Evolutionary conservation across 2,888 invertebrate genomes (phyloP), one percentile per base, ranked within the genome.

Genomic region (Drosophila nr. medialis): DNA sequence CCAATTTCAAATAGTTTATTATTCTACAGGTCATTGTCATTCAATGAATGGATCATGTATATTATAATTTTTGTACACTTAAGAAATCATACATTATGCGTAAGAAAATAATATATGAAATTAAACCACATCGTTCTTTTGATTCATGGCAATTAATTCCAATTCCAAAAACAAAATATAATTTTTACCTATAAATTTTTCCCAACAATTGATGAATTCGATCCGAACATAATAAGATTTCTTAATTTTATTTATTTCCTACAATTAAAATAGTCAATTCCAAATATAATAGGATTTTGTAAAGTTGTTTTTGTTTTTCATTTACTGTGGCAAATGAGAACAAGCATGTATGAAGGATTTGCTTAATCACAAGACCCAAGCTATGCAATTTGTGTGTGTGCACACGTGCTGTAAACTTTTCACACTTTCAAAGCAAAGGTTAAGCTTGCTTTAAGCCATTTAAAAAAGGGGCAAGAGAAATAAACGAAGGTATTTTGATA

Each of bases 401-500:
- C 29, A n/a, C n/a, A 48, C 53, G 76, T 83, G 71, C 45, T 60
- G 62, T 30, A 61, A 81, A 83, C 71, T 83, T 83, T 29, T 15
- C 45, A 42, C 66, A 72, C 49, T 64, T 71, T 60, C 50, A 54
- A 62, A 59, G 49, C 32, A 30, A 83, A 85, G 72, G 72, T 84
- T 80, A 71, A 75, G 72, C 67, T 60, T 48, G 64, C 59, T 30
- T 29, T 5, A 56, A 42, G 36, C 62, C 64, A 3, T 13, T 27
- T 63, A 51, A 72, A 77, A 84, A 80, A 63, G 75, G 15, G 29
- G n/a, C 29, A 70, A 72, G 54, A 32, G 61, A 74, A 76, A 83
- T 66, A 64, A 68, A 62, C 49, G 50, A 65, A 85, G 77, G 72
- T 66, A 79, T 86, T 77, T 80, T 65, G 71, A 84, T 75, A 71